Conservation (phyloP, 1,140 invertebrate genomes). For the Pemphigus obesinymphae region DNA sequence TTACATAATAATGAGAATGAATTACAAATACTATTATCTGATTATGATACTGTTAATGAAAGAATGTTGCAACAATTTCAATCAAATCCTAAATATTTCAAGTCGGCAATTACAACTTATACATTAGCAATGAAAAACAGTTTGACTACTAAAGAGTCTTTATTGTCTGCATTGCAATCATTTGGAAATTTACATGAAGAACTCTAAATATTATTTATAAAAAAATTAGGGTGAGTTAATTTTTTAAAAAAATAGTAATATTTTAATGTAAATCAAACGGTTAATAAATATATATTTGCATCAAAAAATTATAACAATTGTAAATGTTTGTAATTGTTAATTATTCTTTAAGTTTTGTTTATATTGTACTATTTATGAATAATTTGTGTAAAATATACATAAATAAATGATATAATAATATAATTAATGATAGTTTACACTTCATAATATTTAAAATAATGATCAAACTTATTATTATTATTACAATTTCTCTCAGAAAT, state of each 20-base stretch:
- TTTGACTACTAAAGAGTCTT: not conserved
- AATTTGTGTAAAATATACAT: not conserved
- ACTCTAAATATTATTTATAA: not conserved
- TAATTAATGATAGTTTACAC: no score
- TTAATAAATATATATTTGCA: not conserved
- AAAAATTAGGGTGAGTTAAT: not conserved
- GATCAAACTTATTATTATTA: no score
- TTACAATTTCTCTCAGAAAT: no score
- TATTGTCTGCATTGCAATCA: not conserved
- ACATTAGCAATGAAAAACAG: not conserved
- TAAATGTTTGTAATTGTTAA: not conserved
- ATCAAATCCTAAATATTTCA: slow-evolving; percentile 6
- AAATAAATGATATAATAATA: no score
- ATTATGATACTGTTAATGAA: not conserved
- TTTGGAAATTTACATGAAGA: not conserved
- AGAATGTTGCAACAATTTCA: not conserved
- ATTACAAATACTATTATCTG: not conserved
- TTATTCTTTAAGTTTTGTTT: not conserved
- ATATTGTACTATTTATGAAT: no score
- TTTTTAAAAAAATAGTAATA: not conserved
- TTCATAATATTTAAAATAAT: no score
- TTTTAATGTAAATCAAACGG: not conserved
- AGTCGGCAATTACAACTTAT: not conserved
- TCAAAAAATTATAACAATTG: not conserved
- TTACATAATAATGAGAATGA: not conserved